Conservation (phyloP, 2,797 vertebrate genomes). For the Glyptemys insculpta region DNA sequence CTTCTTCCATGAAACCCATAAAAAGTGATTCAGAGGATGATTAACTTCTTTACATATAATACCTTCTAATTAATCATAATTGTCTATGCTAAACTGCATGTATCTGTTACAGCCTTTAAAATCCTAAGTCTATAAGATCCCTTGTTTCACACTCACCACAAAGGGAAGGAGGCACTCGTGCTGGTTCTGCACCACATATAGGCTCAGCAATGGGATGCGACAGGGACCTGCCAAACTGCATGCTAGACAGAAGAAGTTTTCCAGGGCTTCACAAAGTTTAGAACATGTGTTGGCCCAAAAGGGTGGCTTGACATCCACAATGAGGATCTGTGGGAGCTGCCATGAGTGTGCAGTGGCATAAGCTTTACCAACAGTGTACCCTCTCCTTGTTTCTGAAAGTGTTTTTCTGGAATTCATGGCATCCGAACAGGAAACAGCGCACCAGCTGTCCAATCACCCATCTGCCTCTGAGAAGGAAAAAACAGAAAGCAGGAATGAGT, state of each 20-base stretch:
- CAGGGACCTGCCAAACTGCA: slow-evolving; percentile 87
- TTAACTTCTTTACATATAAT: fast-evolving
- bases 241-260: slow-evolving; percentile 89
- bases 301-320: slow-evolving; percentile 88
- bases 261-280: slow-evolving; percentile 90
- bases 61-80: fast-evolving
- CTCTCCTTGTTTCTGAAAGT: slow-evolving; percentile 20
- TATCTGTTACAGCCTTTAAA: background rate
- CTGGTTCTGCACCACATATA: slow-evolving; percentile 89
- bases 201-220: slow-evolving; percentile 89
- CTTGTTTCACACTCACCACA: slow-evolving; percentile 82
- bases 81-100: background rate
- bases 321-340: slow-evolving; percentile 86
- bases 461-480: slow-evolving; percentile 38
- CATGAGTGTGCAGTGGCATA: background rate
- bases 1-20: background rate
- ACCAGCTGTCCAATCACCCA: background rate
- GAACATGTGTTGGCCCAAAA: slow-evolving; percentile 85
- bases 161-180: slow-evolving; percentile 95
- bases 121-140: background rate
- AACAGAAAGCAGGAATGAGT: background rate
- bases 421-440: background rate
- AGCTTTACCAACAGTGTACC: background rate
- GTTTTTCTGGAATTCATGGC: slow-evolving; percentile 71
- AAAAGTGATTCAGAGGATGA: fast-evolving